A percentile compares a stretch with the other conserved stretches of the same genome.
phyloP scores from a whole-genome alignment of 2,113 vertebrate genomes.

The Lepidothrix coronata region DNA sequence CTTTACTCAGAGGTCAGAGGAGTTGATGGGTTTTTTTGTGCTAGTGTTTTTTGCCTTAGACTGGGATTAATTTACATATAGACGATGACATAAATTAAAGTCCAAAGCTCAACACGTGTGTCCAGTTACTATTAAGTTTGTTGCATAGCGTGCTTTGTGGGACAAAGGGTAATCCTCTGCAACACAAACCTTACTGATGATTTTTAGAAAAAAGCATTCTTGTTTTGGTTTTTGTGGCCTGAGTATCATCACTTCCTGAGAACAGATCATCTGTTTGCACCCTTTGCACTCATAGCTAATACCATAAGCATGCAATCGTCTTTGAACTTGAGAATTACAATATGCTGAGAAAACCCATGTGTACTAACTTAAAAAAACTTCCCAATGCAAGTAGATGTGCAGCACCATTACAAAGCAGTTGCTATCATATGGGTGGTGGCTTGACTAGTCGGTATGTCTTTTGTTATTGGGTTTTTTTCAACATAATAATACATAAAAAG shows the following conservation, averaged over 20 bases:
- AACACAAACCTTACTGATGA: neutral
- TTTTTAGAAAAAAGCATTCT: neutral
- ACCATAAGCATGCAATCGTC: neutral
- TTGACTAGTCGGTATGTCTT: neutral
- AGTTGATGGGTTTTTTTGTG: neutral
- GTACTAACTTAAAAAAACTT: neutral
- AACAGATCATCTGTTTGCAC: neutral
- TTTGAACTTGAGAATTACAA: neutral
- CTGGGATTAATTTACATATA: neutral
- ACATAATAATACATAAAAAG: neutral
- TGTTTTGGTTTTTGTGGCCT: neutral
- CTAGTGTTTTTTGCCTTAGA: neutral
- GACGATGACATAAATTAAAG: neutral
- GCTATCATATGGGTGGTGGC: accelerated
- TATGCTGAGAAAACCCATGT: neutral
- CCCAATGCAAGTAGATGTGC: too few species aligned
- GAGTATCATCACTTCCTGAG: neutral
- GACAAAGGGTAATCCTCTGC: neutral
- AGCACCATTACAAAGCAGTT: neutral
- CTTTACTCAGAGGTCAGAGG: accelerated
- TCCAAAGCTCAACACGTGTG: neutral
- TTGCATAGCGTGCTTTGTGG: neutral
- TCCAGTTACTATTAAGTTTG: neutral
- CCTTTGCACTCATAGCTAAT: neutral
- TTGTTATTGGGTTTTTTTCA: neutral